These are phyloP conservation scores for Otis tarda DNA, from an alignment of 2,113 vertebrate genomes.

Conservation along the genomic window DNA sequence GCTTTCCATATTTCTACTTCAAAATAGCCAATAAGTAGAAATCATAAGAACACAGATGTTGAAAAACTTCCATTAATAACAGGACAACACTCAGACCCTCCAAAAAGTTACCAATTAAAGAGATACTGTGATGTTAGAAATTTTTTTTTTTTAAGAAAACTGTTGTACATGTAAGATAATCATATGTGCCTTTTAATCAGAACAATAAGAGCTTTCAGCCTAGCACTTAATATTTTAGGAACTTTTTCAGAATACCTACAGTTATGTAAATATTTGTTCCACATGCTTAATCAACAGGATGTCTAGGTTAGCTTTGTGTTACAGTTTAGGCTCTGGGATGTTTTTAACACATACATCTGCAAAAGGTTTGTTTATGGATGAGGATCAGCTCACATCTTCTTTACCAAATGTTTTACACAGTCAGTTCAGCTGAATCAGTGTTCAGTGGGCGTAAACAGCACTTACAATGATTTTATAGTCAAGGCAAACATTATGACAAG, in stretches of 20 bases:
- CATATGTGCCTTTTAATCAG: not conserved
- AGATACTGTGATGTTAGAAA: not conserved
- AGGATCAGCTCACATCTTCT: not conserved
- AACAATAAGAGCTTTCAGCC: not conserved
- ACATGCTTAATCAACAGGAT: not conserved
- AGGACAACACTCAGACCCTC: not conserved
- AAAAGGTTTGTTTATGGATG: not conserved
- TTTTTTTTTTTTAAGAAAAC: not conserved
- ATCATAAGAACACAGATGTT: not conserved
- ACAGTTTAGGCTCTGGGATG: not conserved
- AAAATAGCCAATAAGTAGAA: not conserved
- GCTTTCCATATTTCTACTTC: not conserved
- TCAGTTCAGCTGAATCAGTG: not conserved
- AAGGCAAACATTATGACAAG: not conserved
- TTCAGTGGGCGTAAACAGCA: not conserved
- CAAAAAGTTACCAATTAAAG: not conserved
- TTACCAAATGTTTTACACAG: not conserved
- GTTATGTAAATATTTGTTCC: not conserved
- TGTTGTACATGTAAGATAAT: not conserved
- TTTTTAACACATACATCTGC: not conserved
- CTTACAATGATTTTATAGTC: not conserved
- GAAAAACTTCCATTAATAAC: not conserved
- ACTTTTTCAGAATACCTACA: not conserved
- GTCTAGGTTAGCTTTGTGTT: not conserved
- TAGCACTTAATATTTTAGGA: not conserved